Conservation (phyloP, 1,140 invertebrate genomes). For the Heliconius nattereri region DNA sequence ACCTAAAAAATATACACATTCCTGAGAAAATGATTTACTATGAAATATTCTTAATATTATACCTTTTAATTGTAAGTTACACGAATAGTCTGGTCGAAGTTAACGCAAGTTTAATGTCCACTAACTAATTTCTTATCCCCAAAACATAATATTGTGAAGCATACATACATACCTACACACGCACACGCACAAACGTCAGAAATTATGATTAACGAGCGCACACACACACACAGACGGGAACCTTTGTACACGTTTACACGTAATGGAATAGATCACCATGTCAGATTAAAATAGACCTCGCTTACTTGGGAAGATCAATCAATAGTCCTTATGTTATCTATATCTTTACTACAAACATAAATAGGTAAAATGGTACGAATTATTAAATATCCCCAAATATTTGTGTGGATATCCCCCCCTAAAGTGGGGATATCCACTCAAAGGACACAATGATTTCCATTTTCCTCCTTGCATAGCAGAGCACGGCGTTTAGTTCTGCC, state of each 20-base stretch:
- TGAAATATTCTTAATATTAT: no score
- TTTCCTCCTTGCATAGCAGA: no score
- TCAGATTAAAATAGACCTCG: constrained; percentile 63
- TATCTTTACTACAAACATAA: constrained; percentile 14
- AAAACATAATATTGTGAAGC: constrained; percentile 79
- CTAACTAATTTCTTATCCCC: constrained; percentile 81
- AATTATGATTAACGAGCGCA: constrained; percentile 80
- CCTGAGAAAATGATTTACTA: no score
- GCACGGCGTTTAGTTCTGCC: no score
- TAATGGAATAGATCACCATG: constrained; percentile 72
- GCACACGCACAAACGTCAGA: constrained; percentile 77
- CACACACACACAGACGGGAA: constrained; percentile 62
- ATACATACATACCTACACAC: constrained; percentile 77
- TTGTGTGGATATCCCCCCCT: no score
- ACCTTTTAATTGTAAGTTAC: no score
- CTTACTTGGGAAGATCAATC: constrained; percentile 54
- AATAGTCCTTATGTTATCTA: constrained; percentile 50
- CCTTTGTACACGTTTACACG: constrained; percentile 49
- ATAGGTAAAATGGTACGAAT: background rate
- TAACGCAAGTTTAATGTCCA: constrained; percentile 77
- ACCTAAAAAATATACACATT: no score
- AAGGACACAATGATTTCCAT: no score
- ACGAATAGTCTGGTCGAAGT: constrained; percentile 33
- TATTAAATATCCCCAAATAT: no score
- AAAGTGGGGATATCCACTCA: no score